These are phyloP conservation scores for Julus scanicus DNA, from an alignment of 2,888 invertebrate species.

Conservation along the genomic window DNA sequence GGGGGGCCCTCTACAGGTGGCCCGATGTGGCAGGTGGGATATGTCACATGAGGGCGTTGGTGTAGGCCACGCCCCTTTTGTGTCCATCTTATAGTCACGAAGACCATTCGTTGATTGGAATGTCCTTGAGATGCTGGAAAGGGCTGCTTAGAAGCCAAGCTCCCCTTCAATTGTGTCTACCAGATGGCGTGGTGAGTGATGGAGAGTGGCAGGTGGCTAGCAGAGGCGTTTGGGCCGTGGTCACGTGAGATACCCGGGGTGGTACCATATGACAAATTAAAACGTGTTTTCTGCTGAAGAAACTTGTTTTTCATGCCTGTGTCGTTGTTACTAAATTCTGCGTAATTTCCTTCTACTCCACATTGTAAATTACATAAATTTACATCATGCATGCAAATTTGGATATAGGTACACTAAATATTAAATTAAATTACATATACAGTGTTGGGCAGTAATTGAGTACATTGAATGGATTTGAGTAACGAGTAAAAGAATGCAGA, in stretches of 20 bases:
- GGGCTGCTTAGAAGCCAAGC: not conserved
- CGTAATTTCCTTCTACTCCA: too few relatives aligned
- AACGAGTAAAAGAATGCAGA: too few relatives aligned
- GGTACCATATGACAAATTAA: not conserved
- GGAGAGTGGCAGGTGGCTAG: slow-evolving; percentile 25
- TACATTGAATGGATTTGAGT: too few relatives aligned
- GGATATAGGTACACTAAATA: too few relatives aligned
- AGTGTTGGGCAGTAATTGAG: too few relatives aligned
- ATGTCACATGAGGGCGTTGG: not conserved
- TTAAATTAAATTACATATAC: too few relatives aligned
- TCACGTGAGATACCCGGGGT: slow-evolving; percentile 10
- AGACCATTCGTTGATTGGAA: not conserved
- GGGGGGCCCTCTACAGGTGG: not conserved
- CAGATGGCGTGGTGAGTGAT: slow-evolving; percentile 43
- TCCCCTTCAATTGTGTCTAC: slow-evolving; percentile 42
- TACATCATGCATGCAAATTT: too few relatives aligned
- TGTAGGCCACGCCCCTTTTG: not conserved
- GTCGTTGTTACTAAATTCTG: not conserved
- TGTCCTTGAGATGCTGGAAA: slow-evolving; percentile 7
- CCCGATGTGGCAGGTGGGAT: not conserved
- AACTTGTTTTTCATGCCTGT: not conserved
- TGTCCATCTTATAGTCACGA: not conserved
- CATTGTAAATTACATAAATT: too few relatives aligned
- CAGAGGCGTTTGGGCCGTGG: not conserved
- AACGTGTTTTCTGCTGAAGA: not conserved